A percentile compares a stretch with the other conserved stretches of the same genome.
These are phyloP conservation scores for Vulpes vulpes DNA, from an alignment of 2,113 vertebrate species.

Conservation along the genomic window DNA sequence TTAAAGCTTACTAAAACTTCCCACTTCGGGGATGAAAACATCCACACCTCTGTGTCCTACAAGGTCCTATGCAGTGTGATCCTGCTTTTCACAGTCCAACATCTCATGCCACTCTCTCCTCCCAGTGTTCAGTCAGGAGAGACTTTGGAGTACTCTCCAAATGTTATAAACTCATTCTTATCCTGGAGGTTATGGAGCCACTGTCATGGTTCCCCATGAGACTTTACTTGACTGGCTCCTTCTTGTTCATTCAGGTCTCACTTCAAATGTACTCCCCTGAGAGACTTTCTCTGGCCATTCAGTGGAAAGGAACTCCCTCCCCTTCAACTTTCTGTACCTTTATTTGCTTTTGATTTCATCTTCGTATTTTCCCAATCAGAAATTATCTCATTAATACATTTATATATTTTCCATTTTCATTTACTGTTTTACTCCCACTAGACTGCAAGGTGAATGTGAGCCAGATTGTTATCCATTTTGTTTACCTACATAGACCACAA, in stretches of 20 bases:
- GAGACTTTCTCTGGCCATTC: not conserved
- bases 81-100: not conserved
- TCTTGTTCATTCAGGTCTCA: not conserved
- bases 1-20: not conserved
- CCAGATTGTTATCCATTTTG: not conserved
- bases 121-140: not conserved
- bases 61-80: rapidly evolving
- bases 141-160: not conserved
- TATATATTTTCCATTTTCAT: not conserved
- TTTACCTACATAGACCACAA: not conserved
- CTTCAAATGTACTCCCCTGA: not conserved
- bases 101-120: not conserved
- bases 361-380: not conserved
- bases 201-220: not conserved
- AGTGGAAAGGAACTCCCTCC: not conserved
- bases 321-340: not conserved
- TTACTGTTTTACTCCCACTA: not conserved
- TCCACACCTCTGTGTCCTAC: not conserved
- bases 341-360: not conserved
- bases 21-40: not conserved
- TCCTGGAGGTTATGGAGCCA: not conserved
- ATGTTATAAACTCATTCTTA: not conserved
- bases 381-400: not conserved
- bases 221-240: not conserved
- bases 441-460: not conserved